These are phyloP conservation scores for Rhyacophila brunnea DNA, from an alignment of 1,140 invertebrate species.

Conservation along the genomic window DNA sequence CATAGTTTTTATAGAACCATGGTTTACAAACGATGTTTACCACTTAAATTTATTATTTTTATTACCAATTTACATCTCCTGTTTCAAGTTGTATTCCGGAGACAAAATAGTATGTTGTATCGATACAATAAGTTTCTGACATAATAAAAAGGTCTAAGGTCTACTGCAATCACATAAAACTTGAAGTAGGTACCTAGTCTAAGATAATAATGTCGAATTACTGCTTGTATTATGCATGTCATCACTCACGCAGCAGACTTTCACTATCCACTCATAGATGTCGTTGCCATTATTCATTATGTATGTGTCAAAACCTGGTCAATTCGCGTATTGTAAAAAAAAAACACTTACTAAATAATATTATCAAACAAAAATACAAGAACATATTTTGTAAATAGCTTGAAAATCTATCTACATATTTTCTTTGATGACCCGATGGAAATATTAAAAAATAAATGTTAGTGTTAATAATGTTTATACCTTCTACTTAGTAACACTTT, in stretches of 20 bases:
- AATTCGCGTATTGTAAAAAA: background rate
- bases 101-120: too few relatives aligned
- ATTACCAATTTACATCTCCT: too few relatives aligned
- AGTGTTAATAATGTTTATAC: too few relatives aligned
- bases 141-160: too few relatives aligned
- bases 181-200: constrained; percentile 13
- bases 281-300: constrained; percentile 9
- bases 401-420: background rate
- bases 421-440: background rate
- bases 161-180: constrained; percentile 17
- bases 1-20: too few relatives aligned
- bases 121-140: too few relatives aligned
- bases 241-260: constrained; percentile 3
- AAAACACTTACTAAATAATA: background rate
- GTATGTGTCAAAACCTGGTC: background rate
- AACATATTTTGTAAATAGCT: constrained; percentile 25
- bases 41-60: too few relatives aligned
- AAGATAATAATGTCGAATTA: constrained; percentile 16
- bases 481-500: too few relatives aligned
- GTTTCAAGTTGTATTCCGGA: too few relatives aligned
- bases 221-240: constrained; percentile 2
- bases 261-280: constrained; percentile 4
- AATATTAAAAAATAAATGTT: too few relatives aligned
- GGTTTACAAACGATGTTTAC: too few relatives aligned
- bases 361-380: constrained; percentile 7